Evolutionary conservation across 2,888 invertebrate species (phyloP), one percentile per base, ranked within the genome.

Genomic region (Kryphioiulus occultus): DNA sequence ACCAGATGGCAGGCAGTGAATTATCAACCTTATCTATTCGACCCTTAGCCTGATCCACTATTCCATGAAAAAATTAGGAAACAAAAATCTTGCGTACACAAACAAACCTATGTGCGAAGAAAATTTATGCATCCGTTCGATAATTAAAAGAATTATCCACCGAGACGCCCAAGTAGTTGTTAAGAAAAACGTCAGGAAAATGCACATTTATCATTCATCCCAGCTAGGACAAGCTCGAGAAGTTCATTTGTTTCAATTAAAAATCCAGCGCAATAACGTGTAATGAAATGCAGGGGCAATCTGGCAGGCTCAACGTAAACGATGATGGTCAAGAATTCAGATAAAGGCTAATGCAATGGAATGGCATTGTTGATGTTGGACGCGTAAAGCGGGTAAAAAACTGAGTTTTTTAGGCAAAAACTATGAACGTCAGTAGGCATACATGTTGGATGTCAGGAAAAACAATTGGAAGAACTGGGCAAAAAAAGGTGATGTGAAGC

Each of bases 241-340:
- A 68, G 68, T 68, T 68, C 68, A n/a, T 68, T 9, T 7, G 59
- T 68, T 30, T 78, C 78, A 78, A 78, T 68, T 68, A 26, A 68
- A 10, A n/a, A 2, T 10, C 10, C 68, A 0, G 12, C 26, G 22
- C 22, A 22, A 30, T 78, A 26, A 12, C n/a, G n/a, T 78, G 30
- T 15, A 78, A 78, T 78, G 4, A 68, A 26, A 4, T 68, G 1
- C 26, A 68, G 1, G 19, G 3, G 12, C 30, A 15, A 78, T 78
- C 26, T 78, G 26, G 30, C 22, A 68, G 5, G 12, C 30, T 10
- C 3, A n/a, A 53, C 53, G 30, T 3, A 17, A 26, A 78, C 30
- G 30, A 10, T n/a, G n/a, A n/a, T 78, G 78, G 78, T 78, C 78
- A 78, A 78, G 30, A 30, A 78, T 30, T 26, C 22, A 26, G 78